phyloP scores from a whole-genome alignment of 2,113 vertebrate genomes.

The Vidua macroura region DNA sequence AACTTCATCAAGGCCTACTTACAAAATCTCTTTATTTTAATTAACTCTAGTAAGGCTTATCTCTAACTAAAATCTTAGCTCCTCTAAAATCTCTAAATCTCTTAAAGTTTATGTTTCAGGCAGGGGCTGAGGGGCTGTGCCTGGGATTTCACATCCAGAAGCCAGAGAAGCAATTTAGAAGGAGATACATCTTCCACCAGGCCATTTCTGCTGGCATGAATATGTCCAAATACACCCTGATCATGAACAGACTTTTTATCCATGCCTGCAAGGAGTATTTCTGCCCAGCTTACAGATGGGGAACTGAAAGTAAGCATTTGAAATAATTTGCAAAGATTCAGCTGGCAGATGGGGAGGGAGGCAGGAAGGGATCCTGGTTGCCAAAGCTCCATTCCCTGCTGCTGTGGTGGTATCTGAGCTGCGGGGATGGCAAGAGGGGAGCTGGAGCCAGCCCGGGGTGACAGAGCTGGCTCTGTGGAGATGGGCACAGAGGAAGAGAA shows the following conservation, averaged over 20 bases:
- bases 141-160: neutral
- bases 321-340: neutral
- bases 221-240: fast-evolving
- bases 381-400: neutral
- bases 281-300: neutral
- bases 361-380: neutral
- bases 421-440: neutral
- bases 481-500: neutral
- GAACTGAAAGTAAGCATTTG: neutral
- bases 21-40: too few relatives aligned
- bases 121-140: too few relatives aligned
- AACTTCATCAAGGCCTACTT: too few relatives aligned
- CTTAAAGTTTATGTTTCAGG: too few relatives aligned
- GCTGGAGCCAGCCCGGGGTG: neutral
- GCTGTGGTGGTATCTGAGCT: neutral
- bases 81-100: too few relatives aligned
- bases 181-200: neutral
- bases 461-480: neutral
- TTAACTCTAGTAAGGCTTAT: too few relatives aligned
- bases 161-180: fast-evolving
- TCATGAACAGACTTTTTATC: fast-evolving
- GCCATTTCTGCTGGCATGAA: neutral
- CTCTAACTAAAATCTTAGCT: too few relatives aligned
- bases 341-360: neutral
- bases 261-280: neutral